A percentile compares a stretch with the other conserved stretches of the same genome.
phyloP scores from a whole-genome alignment of 2,113 vertebrate genomes.

The Dipodomys stephensi region DNA sequence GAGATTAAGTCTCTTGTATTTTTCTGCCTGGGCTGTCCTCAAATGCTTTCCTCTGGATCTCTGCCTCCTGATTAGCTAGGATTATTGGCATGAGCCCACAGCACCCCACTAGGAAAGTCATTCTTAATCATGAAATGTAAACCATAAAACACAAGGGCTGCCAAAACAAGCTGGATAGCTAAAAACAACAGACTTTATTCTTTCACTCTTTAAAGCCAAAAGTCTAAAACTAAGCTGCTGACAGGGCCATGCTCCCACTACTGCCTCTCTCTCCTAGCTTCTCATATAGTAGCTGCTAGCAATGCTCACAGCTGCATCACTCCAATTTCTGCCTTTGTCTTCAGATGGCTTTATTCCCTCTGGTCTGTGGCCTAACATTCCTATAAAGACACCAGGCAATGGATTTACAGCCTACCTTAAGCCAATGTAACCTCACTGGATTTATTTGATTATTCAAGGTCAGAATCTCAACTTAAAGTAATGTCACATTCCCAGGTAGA shows the following conservation, averaged over 20 bases:
- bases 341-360: background rate
- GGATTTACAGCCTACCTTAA: background rate
- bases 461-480: background rate
- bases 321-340: background rate
- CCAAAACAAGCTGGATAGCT: background rate
- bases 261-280: background rate
- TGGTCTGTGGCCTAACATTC: background rate
- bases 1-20: too few relatives aligned
- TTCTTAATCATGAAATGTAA: conserved; percentile 47
- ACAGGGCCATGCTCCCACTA: background rate
- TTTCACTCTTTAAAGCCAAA: background rate
- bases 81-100: too few relatives aligned
- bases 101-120: background rate
- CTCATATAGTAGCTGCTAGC: background rate
- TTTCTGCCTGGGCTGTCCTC: too few relatives aligned
- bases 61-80: too few relatives aligned
- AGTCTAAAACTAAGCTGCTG: background rate
- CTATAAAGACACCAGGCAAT: background rate
- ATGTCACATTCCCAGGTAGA: background rate
- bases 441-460: background rate
- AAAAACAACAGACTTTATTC: conserved; percentile 5
- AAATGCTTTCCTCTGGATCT: too few relatives aligned
- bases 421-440: background rate
- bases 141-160: background rate
- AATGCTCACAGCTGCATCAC: background rate